Percentiles rank a stretch among this genome's conserved stretches.
Conservation (phyloP, 2,888 invertebrate genomes). For the Myathropa florea region DNA sequence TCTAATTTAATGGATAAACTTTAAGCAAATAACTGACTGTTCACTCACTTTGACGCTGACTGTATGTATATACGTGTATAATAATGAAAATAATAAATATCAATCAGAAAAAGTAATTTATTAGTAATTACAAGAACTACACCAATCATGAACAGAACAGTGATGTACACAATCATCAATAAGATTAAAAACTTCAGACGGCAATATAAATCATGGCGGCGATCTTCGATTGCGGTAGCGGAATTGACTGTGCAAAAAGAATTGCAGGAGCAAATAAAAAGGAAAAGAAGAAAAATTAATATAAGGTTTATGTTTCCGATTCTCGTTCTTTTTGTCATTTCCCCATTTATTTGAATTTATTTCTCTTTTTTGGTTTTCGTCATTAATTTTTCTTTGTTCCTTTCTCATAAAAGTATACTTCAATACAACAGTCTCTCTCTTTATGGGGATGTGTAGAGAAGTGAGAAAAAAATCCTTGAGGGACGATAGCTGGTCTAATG, state of each 20-base stretch:
- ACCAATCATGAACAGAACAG: not conserved
- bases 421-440: slow-evolving; percentile 51
- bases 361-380: slow-evolving; percentile 62
- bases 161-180: slow-evolving; percentile 13
- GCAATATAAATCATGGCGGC: slow-evolving; percentile 40
- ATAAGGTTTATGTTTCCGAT: slow-evolving; percentile 48
- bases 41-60: too few relatives aligned
- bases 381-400: slow-evolving; percentile 73
- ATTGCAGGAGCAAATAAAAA: slow-evolving; percentile 41
- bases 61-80: too few relatives aligned
- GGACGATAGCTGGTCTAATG: slow-evolving; percentile 63
- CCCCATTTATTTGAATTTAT: slow-evolving; percentile 65
- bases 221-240: slow-evolving; percentile 40
- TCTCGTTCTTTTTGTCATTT: slow-evolving; percentile 56
- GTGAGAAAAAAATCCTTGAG: slow-evolving; percentile 42
- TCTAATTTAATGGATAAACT: too few relatives aligned
- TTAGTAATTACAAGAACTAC: not conserved
- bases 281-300: slow-evolving; percentile 48
- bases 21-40: too few relatives aligned
- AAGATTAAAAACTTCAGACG: slow-evolving; percentile 32
- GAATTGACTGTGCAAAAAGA: slow-evolving; percentile 48
- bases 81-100: not conserved
- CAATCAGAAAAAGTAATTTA: not conserved
- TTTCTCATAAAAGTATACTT: slow-evolving; percentile 66
- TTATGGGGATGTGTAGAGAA: slow-evolving; percentile 42